A percentile compares a stretch with the other conserved stretches of the same genome.
Evolutionary conservation across 2,113 vertebrate species (phyloP).

Genomic region (Gorsachius goisagi): DNA sequence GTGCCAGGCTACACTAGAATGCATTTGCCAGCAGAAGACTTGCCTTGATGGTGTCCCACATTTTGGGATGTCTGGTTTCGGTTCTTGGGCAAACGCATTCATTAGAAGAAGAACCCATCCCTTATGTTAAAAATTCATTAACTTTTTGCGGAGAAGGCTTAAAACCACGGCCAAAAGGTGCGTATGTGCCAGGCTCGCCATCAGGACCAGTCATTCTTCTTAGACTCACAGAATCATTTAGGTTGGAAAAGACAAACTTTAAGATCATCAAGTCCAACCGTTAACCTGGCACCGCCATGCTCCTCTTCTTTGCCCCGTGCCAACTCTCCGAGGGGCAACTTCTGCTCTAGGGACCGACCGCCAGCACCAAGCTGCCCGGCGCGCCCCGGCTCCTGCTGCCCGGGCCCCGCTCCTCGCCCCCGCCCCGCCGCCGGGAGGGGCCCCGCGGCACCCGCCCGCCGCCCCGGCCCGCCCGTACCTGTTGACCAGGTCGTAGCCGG

Average conservation of each 20-base stretch:
- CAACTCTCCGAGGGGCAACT: fast-evolving
- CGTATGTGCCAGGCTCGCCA: fast-evolving
- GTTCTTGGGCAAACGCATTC: not conserved
- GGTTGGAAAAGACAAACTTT: too few species aligned
- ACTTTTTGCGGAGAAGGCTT: fast-evolving
- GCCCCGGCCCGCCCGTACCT: conserved; percentile 73
- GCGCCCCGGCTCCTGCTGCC: fast-evolving
- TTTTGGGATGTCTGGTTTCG: not conserved
- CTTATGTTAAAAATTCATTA: not conserved
- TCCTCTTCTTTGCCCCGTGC: too few species aligned
- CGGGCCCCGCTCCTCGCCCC: not conserved
- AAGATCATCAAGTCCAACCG: too few species aligned
- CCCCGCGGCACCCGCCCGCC: not conserved
- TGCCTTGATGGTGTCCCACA: fast-evolving
- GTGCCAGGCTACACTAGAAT: too few species aligned
- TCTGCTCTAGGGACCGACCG: too few species aligned
- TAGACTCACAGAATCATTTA: too few species aligned
- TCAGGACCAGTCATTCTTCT: too few species aligned
- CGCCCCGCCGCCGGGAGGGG: not conserved
- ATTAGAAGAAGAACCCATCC: not conserved
- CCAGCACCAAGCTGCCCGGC: fast-evolving
- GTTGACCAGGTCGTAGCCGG: conserved; percentile 90
- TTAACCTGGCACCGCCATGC: too few species aligned
- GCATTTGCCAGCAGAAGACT: fast-evolving
- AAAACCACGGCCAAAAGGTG: fast-evolving